Base-by-base conservation (phyloP, 92 coral and sea anemone genomes). In the Epizoanthus fatuus region DNA sequence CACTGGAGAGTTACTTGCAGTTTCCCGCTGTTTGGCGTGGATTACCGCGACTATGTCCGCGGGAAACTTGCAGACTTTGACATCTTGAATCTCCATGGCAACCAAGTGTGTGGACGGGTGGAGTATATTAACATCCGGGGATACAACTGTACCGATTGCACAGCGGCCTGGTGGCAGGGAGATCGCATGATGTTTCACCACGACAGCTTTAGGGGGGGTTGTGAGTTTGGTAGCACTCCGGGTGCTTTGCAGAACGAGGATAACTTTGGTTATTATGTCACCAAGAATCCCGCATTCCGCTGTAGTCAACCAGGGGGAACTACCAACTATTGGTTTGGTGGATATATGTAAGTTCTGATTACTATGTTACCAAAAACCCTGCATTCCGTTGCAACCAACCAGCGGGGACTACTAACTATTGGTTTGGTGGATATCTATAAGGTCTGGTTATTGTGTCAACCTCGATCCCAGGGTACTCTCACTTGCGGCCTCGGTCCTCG, bases 1-100 rank as follows among this genome's bases (percentile, higher is more conserved):
- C 89, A 77, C 60, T 86, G 89, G 89, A 52, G 89, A 42, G 85
- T 86, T 16, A 86, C 89, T 0, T 86, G 89, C 56, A 69, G 66
- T 55, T 86, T 86, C 19, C 78, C 78, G 38, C 38, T 15, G 16
- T 55, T 7, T 25, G 89, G 89, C 5, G 68, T 86, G 17, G 85
- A 67, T 14, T 78, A 77, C 78, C 37, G 60, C 5, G 85, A 86
- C 55, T 86, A 86, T 12, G 70, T 56, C 16, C 64, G 84, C 2
- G 84, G 66, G 20, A 12, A 25, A 4, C 75, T 85, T 40, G 1
- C 66, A 19, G 55, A 75, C 15, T 15, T 85, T 7, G 71, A 78
- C 47, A 70, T 73, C 12, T 11, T 86, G 22, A 66, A 2, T 11
- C 67, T 60, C 56, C 1, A 39, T 1, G 77, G 42, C 19, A 42